These are phyloP conservation scores for Exephanes ischioxanthus DNA, from an alignment of 2,888 invertebrate genomes.

Conservation along the genomic window DNA sequence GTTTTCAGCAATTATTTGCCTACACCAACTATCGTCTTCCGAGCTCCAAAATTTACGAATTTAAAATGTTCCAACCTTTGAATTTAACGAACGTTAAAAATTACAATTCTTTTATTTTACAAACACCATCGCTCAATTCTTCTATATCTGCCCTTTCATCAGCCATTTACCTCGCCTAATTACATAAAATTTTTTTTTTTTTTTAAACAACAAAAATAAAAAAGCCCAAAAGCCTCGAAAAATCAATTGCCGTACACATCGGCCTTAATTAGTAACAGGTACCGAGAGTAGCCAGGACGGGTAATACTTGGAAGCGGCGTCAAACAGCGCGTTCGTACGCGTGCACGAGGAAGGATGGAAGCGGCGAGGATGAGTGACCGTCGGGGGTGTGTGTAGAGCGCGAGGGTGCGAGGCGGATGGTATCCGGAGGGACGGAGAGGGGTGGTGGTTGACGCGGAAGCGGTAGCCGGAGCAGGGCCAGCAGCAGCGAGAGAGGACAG, in stretches of 20 bases:
- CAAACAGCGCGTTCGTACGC: constrained; percentile 33
- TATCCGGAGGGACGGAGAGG: constrained; percentile 35
- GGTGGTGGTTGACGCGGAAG: constrained; percentile 21
- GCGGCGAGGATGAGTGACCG: constrained; percentile 27
- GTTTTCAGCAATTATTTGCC: too few relatives aligned
- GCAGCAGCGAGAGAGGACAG: neutral
- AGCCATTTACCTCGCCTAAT: too few relatives aligned
- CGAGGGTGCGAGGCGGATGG: too few relatives aligned
- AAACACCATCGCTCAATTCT: too few relatives aligned
- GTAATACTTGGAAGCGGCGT: constrained; percentile 55
- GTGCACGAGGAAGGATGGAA: constrained; percentile 8
- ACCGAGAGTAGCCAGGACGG: constrained; percentile 30
- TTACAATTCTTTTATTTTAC: neutral
- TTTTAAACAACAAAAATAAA: neutral
- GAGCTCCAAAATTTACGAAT: too few relatives aligned
- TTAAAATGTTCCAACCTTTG: too few relatives aligned
- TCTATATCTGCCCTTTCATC: too few relatives aligned
- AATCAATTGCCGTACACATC: constrained; percentile 11
- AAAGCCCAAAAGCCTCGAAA: neutral
- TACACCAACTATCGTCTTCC: too few relatives aligned
- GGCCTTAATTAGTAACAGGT: constrained; percentile 10
- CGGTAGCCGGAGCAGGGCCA: neutral
- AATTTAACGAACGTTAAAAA: too few relatives aligned
- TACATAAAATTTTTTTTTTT: too few relatives aligned
- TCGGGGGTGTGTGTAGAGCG: neutral